Conservation (phyloP, 2,888 invertebrate species). For the Gymnoscelis rufifasciata region DNA sequence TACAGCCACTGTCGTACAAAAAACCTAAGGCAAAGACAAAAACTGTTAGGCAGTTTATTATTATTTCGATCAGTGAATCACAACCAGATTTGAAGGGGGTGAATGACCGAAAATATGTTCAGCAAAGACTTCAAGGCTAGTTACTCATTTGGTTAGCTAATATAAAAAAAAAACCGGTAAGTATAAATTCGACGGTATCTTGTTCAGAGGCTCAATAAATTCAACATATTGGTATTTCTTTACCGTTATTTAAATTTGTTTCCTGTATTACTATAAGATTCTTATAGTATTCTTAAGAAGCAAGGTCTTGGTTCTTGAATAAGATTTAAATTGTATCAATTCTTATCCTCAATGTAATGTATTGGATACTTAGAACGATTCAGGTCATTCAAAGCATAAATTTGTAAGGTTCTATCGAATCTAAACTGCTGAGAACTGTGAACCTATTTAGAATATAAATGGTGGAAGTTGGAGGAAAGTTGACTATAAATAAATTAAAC, state of each 20-base stretch:
- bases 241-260: conserved; percentile 54
- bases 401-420: too few species aligned
- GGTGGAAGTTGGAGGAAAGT: too few species aligned
- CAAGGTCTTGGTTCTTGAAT: conserved; percentile 39
- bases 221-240: conserved; percentile 47
- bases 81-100: conserved; percentile 76
- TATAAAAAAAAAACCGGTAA: conserved; percentile 66
- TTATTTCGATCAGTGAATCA: conserved; percentile 77
- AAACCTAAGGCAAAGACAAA: conserved; percentile 69
- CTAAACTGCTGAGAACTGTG: too few species aligned
- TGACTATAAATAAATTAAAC: too few species aligned
- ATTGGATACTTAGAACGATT: too few species aligned
- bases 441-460: too few species aligned
- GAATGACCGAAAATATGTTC: conserved; percentile 76
- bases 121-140: conserved; percentile 74
- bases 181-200: conserved; percentile 52
- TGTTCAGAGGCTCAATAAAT: conserved; percentile 40
- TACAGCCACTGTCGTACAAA: conserved; percentile 44
- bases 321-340: too few species aligned
- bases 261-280: not conserved
- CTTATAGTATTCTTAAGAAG: too few species aligned
- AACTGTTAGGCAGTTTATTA: conserved; percentile 73
- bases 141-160: conserved; percentile 60
- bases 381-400: too few species aligned
- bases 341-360: too few species aligned